Percentiles rank a stretch among this genome's conserved stretches.
Conservation (phyloP, 1,140 invertebrate genomes). For the Panulirus ornatus region DNA sequence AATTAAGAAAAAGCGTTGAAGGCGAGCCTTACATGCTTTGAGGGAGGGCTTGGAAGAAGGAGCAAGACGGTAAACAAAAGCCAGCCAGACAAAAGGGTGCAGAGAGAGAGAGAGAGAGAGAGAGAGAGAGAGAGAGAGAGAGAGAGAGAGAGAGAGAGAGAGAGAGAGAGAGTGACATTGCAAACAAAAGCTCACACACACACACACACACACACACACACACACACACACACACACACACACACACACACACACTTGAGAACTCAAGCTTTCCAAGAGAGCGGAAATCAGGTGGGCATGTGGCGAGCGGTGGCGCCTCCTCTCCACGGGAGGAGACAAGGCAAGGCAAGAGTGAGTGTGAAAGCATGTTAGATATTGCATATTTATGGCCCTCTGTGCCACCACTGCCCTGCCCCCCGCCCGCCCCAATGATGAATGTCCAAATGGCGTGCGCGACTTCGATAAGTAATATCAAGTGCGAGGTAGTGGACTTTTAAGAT, state of each 20-base stretch:
- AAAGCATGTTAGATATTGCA: slow-evolving; percentile 45
- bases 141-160: slow-evolving; percentile 54
- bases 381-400: slow-evolving; percentile 35
- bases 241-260: not conserved
- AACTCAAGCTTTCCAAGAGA: not conserved
- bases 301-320: not conserved
- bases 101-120: slow-evolving; percentile 47
- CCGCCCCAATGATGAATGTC: slow-evolving; percentile 36
- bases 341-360: slow-evolving; percentile 25
- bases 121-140: slow-evolving; percentile 52
- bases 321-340: not conserved
- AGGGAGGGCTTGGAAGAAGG: no score
- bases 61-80: no score
- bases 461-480: slow-evolving; percentile 24
- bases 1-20: no score
- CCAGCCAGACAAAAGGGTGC: not conserved
- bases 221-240: not conserved
- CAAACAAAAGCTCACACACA: not conserved
- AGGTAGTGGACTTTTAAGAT: not conserved
- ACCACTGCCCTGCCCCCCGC: not conserved
- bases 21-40: no score
- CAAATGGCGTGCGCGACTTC: not conserved
- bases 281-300: not conserved
- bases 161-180: not conserved
- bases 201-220: slow-evolving; percentile 3